Evolutionary conservation across 2,113 vertebrate species (phyloP).

Genomic region (Xiphophorus couchianus): DNA sequence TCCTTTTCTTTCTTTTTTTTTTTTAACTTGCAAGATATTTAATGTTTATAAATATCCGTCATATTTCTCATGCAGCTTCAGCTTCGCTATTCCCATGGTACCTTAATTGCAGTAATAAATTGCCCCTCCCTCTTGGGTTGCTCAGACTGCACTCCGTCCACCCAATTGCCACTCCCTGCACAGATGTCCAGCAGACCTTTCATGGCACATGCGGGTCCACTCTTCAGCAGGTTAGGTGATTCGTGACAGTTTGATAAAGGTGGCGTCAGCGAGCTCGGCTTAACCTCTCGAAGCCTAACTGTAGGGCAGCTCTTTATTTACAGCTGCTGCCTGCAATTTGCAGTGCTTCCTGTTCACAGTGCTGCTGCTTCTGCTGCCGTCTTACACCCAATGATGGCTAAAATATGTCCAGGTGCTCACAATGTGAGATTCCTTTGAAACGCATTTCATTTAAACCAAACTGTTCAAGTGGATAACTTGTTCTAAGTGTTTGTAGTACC

Average conservation of each 20-base stretch:
- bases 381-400: neutral
- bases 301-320: slow-evolving; percentile 58
- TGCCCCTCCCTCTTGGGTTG: slow-evolving; percentile 53
- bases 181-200: slow-evolving; percentile 55
- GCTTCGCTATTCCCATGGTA: slow-evolving; percentile 19
- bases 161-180: slow-evolving; percentile 63
- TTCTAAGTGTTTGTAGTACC: neutral
- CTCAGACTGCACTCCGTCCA: slow-evolving; percentile 59
- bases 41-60: neutral
- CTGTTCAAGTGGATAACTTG: no score
- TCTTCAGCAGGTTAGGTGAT: slow-evolving; percentile 62
- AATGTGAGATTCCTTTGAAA: neutral
- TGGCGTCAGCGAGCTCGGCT: slow-evolving; percentile 55
- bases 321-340: slow-evolving; percentile 35
- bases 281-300: slow-evolving; percentile 60
- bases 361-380: neutral
- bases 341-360: slow-evolving; percentile 8
- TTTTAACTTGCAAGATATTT: neutral
- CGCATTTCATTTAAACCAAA: neutral
- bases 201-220: slow-evolving; percentile 15
- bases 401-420: neutral
- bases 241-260: slow-evolving; percentile 60
- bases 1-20: slow-evolving; percentile 2
- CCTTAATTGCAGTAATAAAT: slow-evolving; percentile 71
- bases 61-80: neutral